Base-by-base conservation (phyloP, 2,797 vertebrate genomes). In the Gymnoscopelus braueri region DNA sequence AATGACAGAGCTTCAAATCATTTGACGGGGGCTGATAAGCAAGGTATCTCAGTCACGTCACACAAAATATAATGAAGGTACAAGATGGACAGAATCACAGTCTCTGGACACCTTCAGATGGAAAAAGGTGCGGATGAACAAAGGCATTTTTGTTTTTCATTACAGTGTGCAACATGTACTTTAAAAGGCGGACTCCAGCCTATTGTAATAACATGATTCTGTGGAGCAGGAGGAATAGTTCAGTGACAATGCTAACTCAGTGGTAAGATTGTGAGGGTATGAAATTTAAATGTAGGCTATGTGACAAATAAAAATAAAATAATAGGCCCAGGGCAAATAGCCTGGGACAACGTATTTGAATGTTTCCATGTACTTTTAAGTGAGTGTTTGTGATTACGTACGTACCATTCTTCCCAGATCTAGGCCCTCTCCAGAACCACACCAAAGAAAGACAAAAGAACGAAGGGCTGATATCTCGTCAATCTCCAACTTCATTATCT, bases 401-500 rank as follows among this genome's bases (percentile, higher is more conserved):
- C 97, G 0, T 94, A 99, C 97, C 96, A 98, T 97, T 93, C 97
- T 94, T 60, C 98, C 97, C 19, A 98, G 93, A 88, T 99, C 98
- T 85, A 99, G 89, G 48, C 97, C 97, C 82, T 99, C 98, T 49
- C 97, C 97, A 35, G 97, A 99, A 57, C 98, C 97, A 10, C 98
- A 98, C 98, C 97, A 99, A 0, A 99, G 95, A 74, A 99, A 99
- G 55, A 99, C 96, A 73, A 99, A 99, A 4, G 97, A 98, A 47
- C 98, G 95, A 1, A 95, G 90, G 5, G 95, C 96, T 12, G 98
- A 97, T 39, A 99, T 97, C 88, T 98, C 97, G 88, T 99, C 98
- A 24, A 99, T 98, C 88, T 99, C 96, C 84, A 99, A 79, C 87
- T 98, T 98, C 97, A 99, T 99, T 67, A 99, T 98, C 98, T 99